These are phyloP conservation scores for Laticauda colubrina DNA, from an alignment of 2,113 vertebrate genomes.

Conservation along the genomic window DNA sequence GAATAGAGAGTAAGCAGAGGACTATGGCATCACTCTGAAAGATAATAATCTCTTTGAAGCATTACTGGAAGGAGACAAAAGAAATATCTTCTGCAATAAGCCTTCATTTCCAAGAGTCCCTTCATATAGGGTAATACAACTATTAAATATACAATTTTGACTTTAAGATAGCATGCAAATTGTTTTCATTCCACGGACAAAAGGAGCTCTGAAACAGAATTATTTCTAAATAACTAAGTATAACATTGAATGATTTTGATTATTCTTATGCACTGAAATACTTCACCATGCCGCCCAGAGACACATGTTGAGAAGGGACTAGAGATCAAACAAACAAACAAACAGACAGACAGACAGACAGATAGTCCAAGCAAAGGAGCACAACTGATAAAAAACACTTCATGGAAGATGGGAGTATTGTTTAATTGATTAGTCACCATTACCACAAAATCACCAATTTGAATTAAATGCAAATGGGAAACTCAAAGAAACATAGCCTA, in stretches of 20 bases:
- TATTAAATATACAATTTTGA: not conserved
- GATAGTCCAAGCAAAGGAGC: too few species aligned
- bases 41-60: not conserved
- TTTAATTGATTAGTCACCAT: too few species aligned
- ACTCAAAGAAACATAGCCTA: too few species aligned
- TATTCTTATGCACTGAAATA: not conserved
- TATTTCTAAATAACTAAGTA: not conserved
- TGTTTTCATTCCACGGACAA: not conserved
- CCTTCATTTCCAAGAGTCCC: not conserved
- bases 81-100: not conserved
- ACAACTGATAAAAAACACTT: too few species aligned
- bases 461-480: too few species aligned
- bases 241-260: not conserved
- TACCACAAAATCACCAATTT: too few species aligned
- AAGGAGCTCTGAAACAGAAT: not conserved
- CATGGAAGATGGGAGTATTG: too few species aligned
- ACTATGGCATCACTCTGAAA: not conserved
- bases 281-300: not conserved
- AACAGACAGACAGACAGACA: too few species aligned
- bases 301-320: too few species aligned
- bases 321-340: too few species aligned
- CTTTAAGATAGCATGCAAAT: not conserved
- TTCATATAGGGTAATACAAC: not conserved
- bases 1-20: not conserved
- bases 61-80: too few species aligned